A percentile compares a stretch with the other conserved stretches of the same genome.
These are phyloP conservation scores for Distichodus sexfasciatus DNA, from an alignment of 2,797 vertebrate species.

Conservation along the genomic window DNA sequence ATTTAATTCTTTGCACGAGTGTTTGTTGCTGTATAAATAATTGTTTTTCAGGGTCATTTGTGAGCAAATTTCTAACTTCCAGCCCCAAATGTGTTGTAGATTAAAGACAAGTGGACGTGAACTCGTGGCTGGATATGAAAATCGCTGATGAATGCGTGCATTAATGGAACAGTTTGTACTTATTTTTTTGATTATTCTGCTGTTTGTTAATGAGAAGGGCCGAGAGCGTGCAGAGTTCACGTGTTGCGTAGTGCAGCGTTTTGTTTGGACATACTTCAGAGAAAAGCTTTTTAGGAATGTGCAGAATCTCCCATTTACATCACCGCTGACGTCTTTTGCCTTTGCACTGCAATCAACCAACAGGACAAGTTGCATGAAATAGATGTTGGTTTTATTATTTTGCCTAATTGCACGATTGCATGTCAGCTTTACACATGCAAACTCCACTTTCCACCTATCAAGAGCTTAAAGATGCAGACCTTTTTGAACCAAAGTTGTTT, in stretches of 20 bases:
- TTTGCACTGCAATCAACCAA: conserved; percentile 34
- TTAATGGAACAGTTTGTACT: conserved; percentile 13
- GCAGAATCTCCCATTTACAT: conserved; percentile 45
- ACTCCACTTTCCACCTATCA: conserved; percentile 2
- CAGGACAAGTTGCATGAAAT: conserved; percentile 22
- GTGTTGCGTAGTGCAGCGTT: conserved; percentile 17
- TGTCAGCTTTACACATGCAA: conserved; percentile 25
- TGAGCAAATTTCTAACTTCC: conserved; percentile 34
- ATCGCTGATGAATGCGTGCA: conserved; percentile 39
- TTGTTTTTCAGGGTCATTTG: conserved; percentile 49
- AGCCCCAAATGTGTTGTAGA: conserved; percentile 31
- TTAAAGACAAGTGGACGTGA: conserved; percentile 32
- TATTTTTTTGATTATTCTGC: conserved; percentile 16
- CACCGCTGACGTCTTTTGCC: conserved; percentile 45
- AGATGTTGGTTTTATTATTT: conserved; percentile 32
- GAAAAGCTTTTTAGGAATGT: conserved; percentile 33
- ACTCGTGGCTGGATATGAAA: conserved; percentile 22
- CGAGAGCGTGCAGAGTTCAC: neutral
- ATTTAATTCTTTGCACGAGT: conserved; percentile 40
- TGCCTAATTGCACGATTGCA: conserved; percentile 33
- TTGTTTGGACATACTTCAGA: conserved; percentile 43
- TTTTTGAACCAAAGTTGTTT: no score
- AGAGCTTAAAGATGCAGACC: conserved; percentile 2
- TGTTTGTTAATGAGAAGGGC: conserved; percentile 24
- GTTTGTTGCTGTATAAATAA: conserved; percentile 45